A percentile compares a stretch with the other conserved stretches of the same genome.
phyloP scores from a whole-genome alignment of 2,113 vertebrate genomes.

The Argyrosomus japonicus region DNA sequence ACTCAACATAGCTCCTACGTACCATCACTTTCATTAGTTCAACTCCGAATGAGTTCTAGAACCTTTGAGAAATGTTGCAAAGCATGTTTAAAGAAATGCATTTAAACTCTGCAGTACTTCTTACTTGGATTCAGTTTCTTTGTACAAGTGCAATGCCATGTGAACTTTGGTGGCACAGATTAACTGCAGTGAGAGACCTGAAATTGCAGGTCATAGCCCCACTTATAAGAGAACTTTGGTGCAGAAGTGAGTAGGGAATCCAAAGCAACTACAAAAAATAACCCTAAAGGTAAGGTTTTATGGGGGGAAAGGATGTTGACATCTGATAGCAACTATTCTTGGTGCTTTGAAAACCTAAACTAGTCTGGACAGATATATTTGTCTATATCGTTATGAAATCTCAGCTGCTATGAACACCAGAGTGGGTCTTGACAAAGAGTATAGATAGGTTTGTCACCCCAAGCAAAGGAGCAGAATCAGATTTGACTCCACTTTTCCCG shows the following conservation, averaged over 20 bases:
- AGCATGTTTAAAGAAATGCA: not conserved
- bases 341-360: slow-evolving; percentile 5
- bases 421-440: not conserved
- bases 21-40: not conserved
- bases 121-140: slow-evolving; percentile 8
- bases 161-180: slow-evolving; percentile 23
- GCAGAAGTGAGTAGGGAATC: slow-evolving; percentile 3
- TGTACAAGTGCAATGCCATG: slow-evolving; percentile 12
- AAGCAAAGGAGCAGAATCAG: not conserved
- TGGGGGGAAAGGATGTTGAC: not conserved
- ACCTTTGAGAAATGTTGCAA: not conserved
- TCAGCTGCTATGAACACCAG: not conserved
- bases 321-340: not conserved
- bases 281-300: not conserved
- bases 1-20: not conserved
- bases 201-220: slow-evolving; percentile 2
- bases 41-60: not conserved
- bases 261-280: not conserved
- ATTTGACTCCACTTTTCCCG: not conserved
- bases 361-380: not conserved
- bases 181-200: slow-evolving; percentile 27
- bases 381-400: not conserved
- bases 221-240: not conserved
- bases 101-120: slow-evolving; percentile 11
- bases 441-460: not conserved